Base-by-base conservation (phyloP, 23 tunicate species). In the Ascidia mentula region DNA sequence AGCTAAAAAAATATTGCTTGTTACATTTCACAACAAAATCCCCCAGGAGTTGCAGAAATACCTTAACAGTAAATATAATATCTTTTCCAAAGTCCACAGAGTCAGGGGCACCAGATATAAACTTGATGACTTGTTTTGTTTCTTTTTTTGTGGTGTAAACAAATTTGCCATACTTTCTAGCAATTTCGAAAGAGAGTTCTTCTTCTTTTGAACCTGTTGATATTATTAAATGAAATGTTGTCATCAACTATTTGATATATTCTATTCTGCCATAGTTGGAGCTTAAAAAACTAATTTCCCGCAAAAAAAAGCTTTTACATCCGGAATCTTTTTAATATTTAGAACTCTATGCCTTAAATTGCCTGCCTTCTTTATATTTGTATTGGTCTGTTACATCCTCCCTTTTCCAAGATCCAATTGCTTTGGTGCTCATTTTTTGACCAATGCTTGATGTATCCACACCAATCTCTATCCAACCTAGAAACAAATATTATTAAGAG, bases 381-480 rank as follows among this genome's bases (percentile, higher is more conserved):
- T 94, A 94, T 32, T 85, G 77, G 82, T 76, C 38, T 26, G 98
- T 94, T 69, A 94, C 72, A 80, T 89, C 87, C 32, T 89, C 95
- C 46, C 95, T 77, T 28, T 20, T 34, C 32, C 45, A 69, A 18
- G 77, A 22, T 9, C 88, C 90, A 20, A 94, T 78, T n/a, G 86
- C 89, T 73, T 94, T 94, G 72, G 98, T 94, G 80, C 87, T 79
- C 36, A 94, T 89, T 40, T 76, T 72, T 40, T 84, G 60, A 0
- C 98, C 98, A 69, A 94, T 76, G 31, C 42, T n/a, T 0, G 7
- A 42, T 0, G 76, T 34, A 0, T 91, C 90, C 0, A 78, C 18
- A 0, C 46, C 75, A 34, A 91, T 8, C 26, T 82, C 82, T 31
- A 38, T 71, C 82, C 82, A 87, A 70, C 77, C 84, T 12, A 15